Conservation (phyloP, 2,113 vertebrate genomes). For the Aegypius monachus region DNA sequence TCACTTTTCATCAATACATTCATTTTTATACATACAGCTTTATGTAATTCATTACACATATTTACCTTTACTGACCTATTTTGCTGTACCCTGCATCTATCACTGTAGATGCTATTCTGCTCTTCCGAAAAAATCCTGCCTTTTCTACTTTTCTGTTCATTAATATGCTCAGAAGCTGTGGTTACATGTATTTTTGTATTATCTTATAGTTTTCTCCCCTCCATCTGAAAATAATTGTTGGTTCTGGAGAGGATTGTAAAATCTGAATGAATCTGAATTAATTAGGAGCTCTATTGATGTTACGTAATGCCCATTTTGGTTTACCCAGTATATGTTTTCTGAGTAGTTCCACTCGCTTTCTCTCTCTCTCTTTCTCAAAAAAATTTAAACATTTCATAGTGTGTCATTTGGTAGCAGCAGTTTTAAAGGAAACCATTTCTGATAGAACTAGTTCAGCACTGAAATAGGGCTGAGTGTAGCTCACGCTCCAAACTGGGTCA, state of each 20-base stretch:
- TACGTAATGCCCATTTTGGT: neutral
- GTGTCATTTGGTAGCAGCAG: neutral
- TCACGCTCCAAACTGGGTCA: slow-evolving; percentile 53
- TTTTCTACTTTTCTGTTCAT: slow-evolving; percentile 47
- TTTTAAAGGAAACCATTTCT: slow-evolving; percentile 43
- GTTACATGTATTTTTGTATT: slow-evolving; percentile 20
- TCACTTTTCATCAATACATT: slow-evolving; percentile 55
- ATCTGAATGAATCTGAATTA: slow-evolving; percentile 38
- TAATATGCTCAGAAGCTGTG: slow-evolving; percentile 19
- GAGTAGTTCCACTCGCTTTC: neutral
- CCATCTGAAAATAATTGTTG: slow-evolving; percentile 7
- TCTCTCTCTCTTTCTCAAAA: neutral
- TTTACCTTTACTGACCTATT: slow-evolving; percentile 66
- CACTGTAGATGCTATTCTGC: slow-evolving; percentile 15
- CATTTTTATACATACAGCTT: slow-evolving; percentile 49
- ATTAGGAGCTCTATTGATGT: slow-evolving; percentile 32
- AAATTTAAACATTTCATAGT: neutral
- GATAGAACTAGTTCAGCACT: slow-evolving; percentile 43
- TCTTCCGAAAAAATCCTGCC: neutral
- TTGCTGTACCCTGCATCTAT: slow-evolving; percentile 52
- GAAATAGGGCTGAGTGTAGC: slow-evolving; percentile 23
- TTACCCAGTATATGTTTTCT: neutral
- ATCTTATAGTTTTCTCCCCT: slow-evolving; percentile 2
- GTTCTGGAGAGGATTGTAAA: slow-evolving; percentile 18
- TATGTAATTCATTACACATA: slow-evolving; percentile 55